Evolutionary conservation across 1,140 invertebrate species (phyloP), one percentile per base, ranked within the genome.

Genomic region (Gonatopus flavifemur): DNA sequence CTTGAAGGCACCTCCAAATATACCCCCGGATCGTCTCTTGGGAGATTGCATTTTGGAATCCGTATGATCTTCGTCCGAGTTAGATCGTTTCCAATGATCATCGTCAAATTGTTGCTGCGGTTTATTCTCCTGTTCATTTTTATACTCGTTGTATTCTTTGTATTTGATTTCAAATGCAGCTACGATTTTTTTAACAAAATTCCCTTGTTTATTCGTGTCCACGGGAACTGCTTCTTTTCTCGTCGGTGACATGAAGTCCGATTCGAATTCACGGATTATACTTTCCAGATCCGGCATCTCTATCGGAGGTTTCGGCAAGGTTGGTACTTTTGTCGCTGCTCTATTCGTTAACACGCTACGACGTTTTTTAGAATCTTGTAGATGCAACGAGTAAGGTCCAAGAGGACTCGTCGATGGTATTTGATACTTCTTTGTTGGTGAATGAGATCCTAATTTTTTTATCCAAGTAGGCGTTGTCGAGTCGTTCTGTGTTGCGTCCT

Each of bases 121-220:
- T 0, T 37, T 30, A 5, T 9, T 24, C 1, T 0, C 3, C 3
- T 54, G 10, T 12, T 3, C 13, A 1, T 2, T 1, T 3, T 36
- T 2, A 15, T 2, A 1, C 0, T 44, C 13, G 28, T 37, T 30
- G 15, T 21, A 22, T 8, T 2, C 7, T 36, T 56, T 55, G 35
- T 51, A 63, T 10, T 55, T 67, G 21, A 55, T 39, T 15, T 71
- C 69, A 36, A 66, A 64, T 2, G 60, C 59, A 3, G 62, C 59
- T 1, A 71, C 59, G 3, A 70, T 56, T 24, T 52, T 64, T 46
- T 63, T 67, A 0, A 71, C 69, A n/a, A 67, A 68, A n/a, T 47
- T 58, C 6, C 49, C 46, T 18, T 35, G 43, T 13, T 16, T 44
- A 9, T 7, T 13, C 9, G 21, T 25, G 2, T 54, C 15, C 0